Base-by-base conservation (phyloP, 2,888 invertebrate species). In the Anticlea derivata region DNA sequence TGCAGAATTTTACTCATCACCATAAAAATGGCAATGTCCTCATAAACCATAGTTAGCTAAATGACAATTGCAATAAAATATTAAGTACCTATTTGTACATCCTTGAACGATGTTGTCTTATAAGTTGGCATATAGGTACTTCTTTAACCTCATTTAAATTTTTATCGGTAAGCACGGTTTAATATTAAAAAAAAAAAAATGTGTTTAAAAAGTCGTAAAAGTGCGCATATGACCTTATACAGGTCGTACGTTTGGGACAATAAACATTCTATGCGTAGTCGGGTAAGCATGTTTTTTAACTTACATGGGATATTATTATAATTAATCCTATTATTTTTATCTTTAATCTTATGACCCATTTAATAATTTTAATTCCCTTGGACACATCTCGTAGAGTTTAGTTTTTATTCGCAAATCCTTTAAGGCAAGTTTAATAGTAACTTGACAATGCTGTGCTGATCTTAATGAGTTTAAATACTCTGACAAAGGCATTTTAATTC, bases 91-190 rank as follows among this genome's bases (percentile, higher is more conserved):
- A 20, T 2, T 17, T 17, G 17, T 17, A 1, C 10, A 41, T 46
- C 12, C 7, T 26, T 39, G 33, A 31, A 46, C 13, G 61, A 33
- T 60, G 37, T 46, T 50, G n/a, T 80, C 78, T 78, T 33, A 65
- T n/a, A n/a, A n/a, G n/a, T n/a, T n/a, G n/a, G n/a, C n/a, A n/a
- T n/a, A n/a, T n/a, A n/a, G n/a, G n/a, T n/a, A 38, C 55, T 78
- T 75, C 67, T 55, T 61, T 70, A 63, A 43, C 41, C 69, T n/a
- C 5, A 50, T 30, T 53, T 54, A 48, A 34, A 60, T 68, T 66
- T 69, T 78, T 80, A 82, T 82, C 75, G 74, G 71, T 50, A 62
- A 12, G 29, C 12, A 31, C 31, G 23, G 41, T 41, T 30, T 23
- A 7, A 31, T 17, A n/a, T 1, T 13, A n/a, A 60, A 59, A 55